These are phyloP conservation scores for Macrosiphum euphorbiae DNA, from an alignment of 2,888 invertebrate genomes.

Conservation along the genomic window DNA sequence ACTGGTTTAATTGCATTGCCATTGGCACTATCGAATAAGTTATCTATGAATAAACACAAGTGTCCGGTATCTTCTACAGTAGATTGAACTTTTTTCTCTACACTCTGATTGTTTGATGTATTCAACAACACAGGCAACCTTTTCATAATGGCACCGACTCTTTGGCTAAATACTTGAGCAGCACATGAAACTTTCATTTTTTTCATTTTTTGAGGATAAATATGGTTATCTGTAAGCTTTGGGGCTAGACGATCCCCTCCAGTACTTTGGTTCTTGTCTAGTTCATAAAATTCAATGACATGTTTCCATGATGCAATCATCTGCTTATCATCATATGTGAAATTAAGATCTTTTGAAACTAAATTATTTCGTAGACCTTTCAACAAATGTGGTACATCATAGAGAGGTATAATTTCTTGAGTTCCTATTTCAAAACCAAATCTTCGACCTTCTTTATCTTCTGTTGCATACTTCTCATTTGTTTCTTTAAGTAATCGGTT, in stretches of 20 bases:
- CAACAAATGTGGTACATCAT: conserved; percentile 60
- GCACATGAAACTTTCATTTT: conserved; percentile 55
- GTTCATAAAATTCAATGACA: conserved; percentile 27
- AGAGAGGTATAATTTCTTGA: conserved; percentile 28
- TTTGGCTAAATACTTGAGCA: conserved; percentile 41
- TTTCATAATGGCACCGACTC: conserved; percentile 38
- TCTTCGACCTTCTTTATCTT: background rate
- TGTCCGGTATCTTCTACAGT: background rate
- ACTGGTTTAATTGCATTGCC: background rate
- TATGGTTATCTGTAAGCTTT: conserved; percentile 34
- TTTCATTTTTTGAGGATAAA: conserved; percentile 27
- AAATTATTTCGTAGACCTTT: conserved; percentile 40
- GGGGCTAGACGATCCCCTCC: conserved; percentile 6
- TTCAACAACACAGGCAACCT: background rate
- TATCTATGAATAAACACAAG: background rate
- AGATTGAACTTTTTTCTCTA: background rate
- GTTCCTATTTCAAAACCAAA: background rate
- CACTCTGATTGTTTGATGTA: background rate
- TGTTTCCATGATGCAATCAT: conserved; percentile 26
- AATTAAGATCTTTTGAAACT: conserved; percentile 32
- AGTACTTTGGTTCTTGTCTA: background rate
- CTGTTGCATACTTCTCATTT: background rate
- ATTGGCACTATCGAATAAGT: background rate
- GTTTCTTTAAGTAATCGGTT: background rate
- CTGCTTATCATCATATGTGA: background rate